A percentile compares a stretch with the other conserved stretches of the same genome.
Evolutionary conservation across 2,113 vertebrate genomes (phyloP).

Genomic region (Montifringilla adamsi): DNA sequence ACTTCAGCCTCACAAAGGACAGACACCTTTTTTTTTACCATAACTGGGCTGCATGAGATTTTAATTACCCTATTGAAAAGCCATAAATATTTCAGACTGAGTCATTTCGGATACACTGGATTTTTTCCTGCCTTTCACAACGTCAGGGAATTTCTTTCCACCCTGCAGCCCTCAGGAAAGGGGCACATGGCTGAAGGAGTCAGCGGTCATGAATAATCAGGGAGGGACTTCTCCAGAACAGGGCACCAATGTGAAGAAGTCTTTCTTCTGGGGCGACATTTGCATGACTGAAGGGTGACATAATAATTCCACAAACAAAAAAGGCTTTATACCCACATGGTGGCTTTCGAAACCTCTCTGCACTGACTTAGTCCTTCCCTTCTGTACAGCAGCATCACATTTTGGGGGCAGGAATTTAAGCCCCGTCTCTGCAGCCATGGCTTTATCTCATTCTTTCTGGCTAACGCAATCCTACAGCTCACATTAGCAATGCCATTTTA

Average conservation of each 20-base stretch:
- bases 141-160: slow-evolving; percentile 27
- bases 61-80: neutral
- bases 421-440: neutral
- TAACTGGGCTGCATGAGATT: neutral
- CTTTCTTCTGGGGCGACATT: slow-evolving; percentile 49
- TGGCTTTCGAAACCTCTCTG: neutral
- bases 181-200: neutral
- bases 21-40: neutral
- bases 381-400: neutral
- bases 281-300: slow-evolving; percentile 57
- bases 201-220: slow-evolving; percentile 18
- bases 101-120: neutral
- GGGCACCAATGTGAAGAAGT: slow-evolving; percentile 38
- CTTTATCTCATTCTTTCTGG: neutral
- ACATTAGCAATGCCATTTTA: neutral
- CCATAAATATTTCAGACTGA: neutral
- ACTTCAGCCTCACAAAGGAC: neutral
- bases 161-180: neutral
- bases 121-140: neutral
- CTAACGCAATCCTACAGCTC: neutral
- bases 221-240: slow-evolving; percentile 47
- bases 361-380: neutral
- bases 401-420: slow-evolving; percentile 8
- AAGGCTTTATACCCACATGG: slow-evolving; percentile 21
- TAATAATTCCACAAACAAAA: slow-evolving; percentile 46